Evolutionary conservation across 2,888 invertebrate species (phyloP).

Genomic region (Pollenia griseotomentosa): DNA sequence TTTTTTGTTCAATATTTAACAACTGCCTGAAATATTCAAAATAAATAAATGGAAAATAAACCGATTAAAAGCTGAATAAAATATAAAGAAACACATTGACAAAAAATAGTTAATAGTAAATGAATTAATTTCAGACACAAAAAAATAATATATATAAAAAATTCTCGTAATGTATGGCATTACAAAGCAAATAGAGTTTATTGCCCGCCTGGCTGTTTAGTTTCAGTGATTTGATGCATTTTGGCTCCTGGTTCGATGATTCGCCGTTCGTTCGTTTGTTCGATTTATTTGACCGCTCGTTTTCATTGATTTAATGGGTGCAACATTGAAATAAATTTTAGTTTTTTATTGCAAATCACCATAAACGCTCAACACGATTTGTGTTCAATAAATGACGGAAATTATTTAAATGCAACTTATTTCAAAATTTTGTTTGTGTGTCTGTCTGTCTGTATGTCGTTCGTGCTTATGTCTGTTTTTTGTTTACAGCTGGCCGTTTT

Average conservation of each 20-base stretch:
- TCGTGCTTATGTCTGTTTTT: slow-evolving; percentile 6
- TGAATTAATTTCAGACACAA: too few relatives aligned
- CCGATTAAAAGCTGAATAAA: slow-evolving; percentile 38
- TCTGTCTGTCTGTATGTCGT: not conserved
- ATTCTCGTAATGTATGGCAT: slow-evolving; percentile 10
- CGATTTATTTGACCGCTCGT: not conserved
- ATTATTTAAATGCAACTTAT: slow-evolving; percentile 52
- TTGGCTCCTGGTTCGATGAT: slow-evolving; percentile 4
- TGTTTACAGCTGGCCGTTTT: slow-evolving; percentile 7
- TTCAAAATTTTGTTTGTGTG: slow-evolving; percentile 7
- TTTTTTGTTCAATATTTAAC: not conserved
- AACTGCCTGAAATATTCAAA: slow-evolving; percentile 2
- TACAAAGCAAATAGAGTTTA: slow-evolving; percentile 59
- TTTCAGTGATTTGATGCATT: not conserved
- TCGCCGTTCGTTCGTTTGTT: slow-evolving; percentile 15
- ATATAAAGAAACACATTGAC: not conserved
- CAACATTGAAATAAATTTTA: slow-evolving; percentile 51
- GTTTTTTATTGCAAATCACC: slow-evolving; percentile 34
- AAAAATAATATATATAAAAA: not conserved
- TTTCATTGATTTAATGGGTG: slow-evolving; percentile 43
- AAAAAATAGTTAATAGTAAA: slow-evolving; percentile 20
- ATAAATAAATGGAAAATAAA: slow-evolving; percentile 25
- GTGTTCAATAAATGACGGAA: slow-evolving; percentile 68
- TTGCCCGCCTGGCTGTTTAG: slow-evolving; percentile 46
- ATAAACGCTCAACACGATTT: slow-evolving; percentile 55